Percentiles rank a stretch among this genome's conserved stretches.
Conservation (phyloP, 2,797 vertebrate genomes). For the Muscicapa striata region DNA sequence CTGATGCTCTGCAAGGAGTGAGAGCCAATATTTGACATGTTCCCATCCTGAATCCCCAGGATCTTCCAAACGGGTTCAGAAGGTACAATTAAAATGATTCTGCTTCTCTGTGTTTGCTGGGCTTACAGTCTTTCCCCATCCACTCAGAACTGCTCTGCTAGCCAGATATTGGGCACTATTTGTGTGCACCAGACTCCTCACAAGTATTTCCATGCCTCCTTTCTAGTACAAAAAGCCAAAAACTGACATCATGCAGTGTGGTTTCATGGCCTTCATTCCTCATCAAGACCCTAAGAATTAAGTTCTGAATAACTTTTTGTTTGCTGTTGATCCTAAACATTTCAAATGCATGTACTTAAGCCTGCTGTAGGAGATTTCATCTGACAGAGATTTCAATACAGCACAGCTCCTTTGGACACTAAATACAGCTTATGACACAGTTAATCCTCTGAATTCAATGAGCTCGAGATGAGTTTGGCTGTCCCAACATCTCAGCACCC, state of each 20-base stretch:
- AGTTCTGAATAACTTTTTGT: neutral
- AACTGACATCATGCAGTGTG: neutral
- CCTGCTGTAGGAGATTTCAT: neutral
- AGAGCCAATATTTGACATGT: neutral
- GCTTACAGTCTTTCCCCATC: neutral
- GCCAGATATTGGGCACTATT: neutral
- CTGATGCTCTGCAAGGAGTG: neutral
- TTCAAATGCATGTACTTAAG: neutral
- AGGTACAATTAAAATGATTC: neutral
- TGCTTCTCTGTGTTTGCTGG: neutral
- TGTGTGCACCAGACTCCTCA: neutral
- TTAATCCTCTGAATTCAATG: conserved; percentile 30
- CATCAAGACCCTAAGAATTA: neutral
- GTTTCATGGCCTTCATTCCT: neutral
- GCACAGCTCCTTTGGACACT: neutral
- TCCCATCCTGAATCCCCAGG: neutral
- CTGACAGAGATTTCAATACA: neutral
- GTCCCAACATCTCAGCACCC: neutral
- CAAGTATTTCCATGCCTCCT: neutral
- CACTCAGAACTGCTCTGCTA: neutral
- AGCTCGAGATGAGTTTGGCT: neutral
- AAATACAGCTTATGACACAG: conserved; percentile 15
- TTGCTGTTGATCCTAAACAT: neutral
- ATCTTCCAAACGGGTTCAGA: neutral
- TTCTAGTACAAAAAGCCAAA: neutral